Conservation (phyloP, 2,797 vertebrate genomes). For the Brotula barbata region DNA sequence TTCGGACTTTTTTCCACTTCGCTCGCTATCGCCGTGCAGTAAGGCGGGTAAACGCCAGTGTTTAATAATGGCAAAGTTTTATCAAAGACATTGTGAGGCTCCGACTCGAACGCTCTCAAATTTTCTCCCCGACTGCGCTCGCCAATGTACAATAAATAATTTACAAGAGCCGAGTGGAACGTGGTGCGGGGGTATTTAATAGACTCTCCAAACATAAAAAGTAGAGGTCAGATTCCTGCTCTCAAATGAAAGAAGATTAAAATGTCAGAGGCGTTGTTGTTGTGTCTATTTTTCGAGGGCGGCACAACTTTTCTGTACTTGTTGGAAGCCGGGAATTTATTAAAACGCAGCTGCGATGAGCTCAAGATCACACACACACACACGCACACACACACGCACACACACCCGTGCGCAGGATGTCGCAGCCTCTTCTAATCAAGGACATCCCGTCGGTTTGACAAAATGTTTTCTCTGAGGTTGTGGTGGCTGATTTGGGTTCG, state of each 20-base stretch:
- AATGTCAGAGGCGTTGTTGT: slow-evolving; percentile 24
- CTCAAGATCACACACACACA: too few relatives aligned
- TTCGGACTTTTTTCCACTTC: too few relatives aligned
- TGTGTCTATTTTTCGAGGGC: not conserved
- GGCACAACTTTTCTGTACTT: slow-evolving; percentile 11
- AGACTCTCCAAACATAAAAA: slow-evolving; percentile 38
- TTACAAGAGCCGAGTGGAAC: slow-evolving; percentile 46
- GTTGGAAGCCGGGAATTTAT: slow-evolving; percentile 18
- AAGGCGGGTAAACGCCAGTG: too few relatives aligned
- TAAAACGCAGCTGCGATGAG: slow-evolving; percentile 14
- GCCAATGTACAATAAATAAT: slow-evolving; percentile 56
- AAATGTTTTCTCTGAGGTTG: slow-evolving; percentile 46
- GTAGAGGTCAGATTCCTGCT: slow-evolving; percentile 33
- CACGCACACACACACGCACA: too few relatives aligned
- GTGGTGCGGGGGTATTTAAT: slow-evolving; percentile 35
- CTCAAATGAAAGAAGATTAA: slow-evolving; percentile 47
- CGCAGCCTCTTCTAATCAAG: slow-evolving; percentile 27
- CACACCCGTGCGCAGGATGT: too few relatives aligned
- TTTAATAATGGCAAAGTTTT: not conserved
- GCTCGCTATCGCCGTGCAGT: too few relatives aligned
- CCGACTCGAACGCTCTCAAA: slow-evolving; percentile 12
- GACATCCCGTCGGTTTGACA: slow-evolving; percentile 24
- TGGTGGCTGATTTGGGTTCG: slow-evolving; percentile 60
- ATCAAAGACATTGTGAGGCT: not conserved
- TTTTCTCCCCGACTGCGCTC: slow-evolving; percentile 5